Evolutionary conservation across 1,140 invertebrate species (phyloP), one percentile per base, ranked within the genome.

Genomic region (Drosophila punjabiensis): DNA sequence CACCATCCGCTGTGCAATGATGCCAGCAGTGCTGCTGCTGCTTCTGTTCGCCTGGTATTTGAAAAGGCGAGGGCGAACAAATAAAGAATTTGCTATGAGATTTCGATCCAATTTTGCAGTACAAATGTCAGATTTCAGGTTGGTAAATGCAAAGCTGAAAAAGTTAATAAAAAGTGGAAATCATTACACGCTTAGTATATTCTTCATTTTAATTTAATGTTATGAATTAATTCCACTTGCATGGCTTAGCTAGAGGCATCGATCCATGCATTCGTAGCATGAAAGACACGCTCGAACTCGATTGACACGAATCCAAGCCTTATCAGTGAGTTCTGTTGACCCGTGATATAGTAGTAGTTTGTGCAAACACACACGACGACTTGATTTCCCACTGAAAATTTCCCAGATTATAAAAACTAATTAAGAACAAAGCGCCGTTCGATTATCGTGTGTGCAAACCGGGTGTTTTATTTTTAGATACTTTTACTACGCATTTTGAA

Each of bases 401-500:
- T 35, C n/a, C 9, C 28, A 24, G 18, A 41, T 24, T 16, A 5
- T 32, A 24, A n/a, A 64, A 39, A 33, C 41, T 18, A 14, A 64
- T 65, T 41, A 59, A 30, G 6, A 30, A 30, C 24, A 50, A 39
- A 16, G 18, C 20, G 20, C 13, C 18, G 9, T 35, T 20, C 20
- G 0, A 37, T 41, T 64, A 35, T 68, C 10, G 20, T 48, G 32
- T 68, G 68, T 33, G 53, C 53, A 56, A 39, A 32, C 45, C 28
- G 10, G 65, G 41, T 32, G 64, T 39, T 56, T 65, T 71, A 69
- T 74, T 71, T 59, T 71, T 41, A 48, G n/a, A 50, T 70, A 35
- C 18, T 70, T 83, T 84, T 74, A 77, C 67, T 81, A 85, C 67
- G 82, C 82, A 81, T 52, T 81, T 56, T n/a, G 33, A 53, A 68